These are phyloP conservation scores for Ganaspis brasiliensis DNA, from an alignment of 2,888 invertebrate genomes.

Conservation along the genomic window DNA sequence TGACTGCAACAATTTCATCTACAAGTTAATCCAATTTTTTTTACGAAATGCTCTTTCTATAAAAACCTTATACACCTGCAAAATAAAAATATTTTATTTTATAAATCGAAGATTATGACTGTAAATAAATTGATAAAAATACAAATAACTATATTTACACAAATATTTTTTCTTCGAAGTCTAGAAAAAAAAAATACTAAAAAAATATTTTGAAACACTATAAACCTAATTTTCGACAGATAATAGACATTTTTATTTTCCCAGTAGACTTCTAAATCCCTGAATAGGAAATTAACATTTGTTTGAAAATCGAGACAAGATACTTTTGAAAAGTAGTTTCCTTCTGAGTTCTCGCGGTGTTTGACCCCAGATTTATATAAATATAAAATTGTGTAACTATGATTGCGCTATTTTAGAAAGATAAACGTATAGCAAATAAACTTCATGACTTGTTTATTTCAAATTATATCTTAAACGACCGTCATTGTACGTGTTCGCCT, in stretches of 20 bases:
- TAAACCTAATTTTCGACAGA: too few species aligned
- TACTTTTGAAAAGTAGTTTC: constrained; percentile 12
- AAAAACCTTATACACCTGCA: too few species aligned
- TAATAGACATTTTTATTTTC: too few species aligned
- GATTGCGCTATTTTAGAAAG: constrained; percentile 1
- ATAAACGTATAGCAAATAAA: neutral
- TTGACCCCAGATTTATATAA: constrained; percentile 22
- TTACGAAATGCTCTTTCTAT: neutral
- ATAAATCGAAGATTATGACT: too few species aligned
- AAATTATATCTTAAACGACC: constrained; percentile 55
- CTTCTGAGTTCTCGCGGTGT: constrained; percentile 4
- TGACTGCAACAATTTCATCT: constrained; percentile 73
- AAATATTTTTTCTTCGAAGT: too few species aligned
- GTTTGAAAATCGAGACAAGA: neutral
- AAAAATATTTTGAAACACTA: too few species aligned
- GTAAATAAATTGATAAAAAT: too few species aligned
- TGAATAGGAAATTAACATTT: too few species aligned
- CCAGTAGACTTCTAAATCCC: too few species aligned
- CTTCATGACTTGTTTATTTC: constrained; percentile 43
- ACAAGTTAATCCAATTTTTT: constrained; percentile 73
- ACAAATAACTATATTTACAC: too few species aligned
- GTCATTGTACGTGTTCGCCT: constrained; percentile 60
- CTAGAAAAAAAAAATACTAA: too few species aligned
- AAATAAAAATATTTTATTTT: neutral
- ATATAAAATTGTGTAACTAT: constrained; percentile 16